phyloP scores from a whole-genome alignment of 2,113 vertebrate genomes.

The Nerophis lumbriciformis region DNA sequence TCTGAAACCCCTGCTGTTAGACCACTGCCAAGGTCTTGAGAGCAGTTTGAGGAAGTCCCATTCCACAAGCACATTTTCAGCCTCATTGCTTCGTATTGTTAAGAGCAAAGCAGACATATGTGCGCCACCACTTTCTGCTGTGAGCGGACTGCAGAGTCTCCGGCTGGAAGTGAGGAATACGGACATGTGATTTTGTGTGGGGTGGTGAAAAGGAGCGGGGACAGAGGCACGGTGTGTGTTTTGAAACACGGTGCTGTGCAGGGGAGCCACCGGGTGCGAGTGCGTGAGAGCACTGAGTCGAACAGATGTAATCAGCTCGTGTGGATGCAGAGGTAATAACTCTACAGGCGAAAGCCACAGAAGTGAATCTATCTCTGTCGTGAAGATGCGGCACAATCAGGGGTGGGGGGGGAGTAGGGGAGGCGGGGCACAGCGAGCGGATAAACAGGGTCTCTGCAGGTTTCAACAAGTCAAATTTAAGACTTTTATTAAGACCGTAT shows the following conservation, averaged over 20 bases:
- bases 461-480: too few relatives aligned
- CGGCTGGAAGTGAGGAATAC: background rate
- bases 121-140: too few relatives aligned
- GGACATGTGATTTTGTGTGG: background rate
- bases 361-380: constrained; percentile 44
- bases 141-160: too few relatives aligned
- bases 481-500: too few relatives aligned
- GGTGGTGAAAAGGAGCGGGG: background rate
- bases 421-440: background rate
- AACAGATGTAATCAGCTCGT: constrained; percentile 44
- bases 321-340: constrained; percentile 40
- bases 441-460: constrained; percentile 2
- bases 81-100: too few relatives aligned
- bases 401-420: too few relatives aligned
- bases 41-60: too few relatives aligned
- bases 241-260: background rate
- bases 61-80: too few relatives aligned
- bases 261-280: constrained; percentile 9
- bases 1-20: too few relatives aligned
- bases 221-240: background rate
- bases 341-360: constrained; percentile 4
- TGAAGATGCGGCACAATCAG: constrained; percentile 35
- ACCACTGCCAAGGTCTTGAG: too few relatives aligned
- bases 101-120: too few relatives aligned
- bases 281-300: constrained; percentile 12